These are phyloP conservation scores for Melanotaenia pygmaea DNA, from an alignment of 2,797 vertebrate genomes.

Conservation along the genomic window DNA sequence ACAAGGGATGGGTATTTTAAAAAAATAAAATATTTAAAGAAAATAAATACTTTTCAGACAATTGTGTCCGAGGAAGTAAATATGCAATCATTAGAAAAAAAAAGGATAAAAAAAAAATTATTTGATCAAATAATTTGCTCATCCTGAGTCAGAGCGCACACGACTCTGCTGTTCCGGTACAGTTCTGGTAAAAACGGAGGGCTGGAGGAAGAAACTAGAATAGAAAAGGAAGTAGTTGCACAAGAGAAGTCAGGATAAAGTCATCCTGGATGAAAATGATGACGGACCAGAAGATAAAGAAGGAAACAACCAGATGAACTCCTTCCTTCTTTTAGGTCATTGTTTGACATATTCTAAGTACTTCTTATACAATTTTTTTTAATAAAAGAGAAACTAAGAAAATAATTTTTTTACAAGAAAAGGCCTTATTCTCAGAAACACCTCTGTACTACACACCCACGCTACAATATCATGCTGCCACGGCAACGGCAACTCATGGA, in stretches of 20 bases:
- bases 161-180: neutral
- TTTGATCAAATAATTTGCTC: neutral
- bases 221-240: conserved; percentile 51
- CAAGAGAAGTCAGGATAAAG: conserved; percentile 38
- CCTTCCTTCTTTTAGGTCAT: neutral
- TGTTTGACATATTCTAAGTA: neutral
- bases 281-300: neutral
- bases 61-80: neutral
- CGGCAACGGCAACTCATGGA: neutral
- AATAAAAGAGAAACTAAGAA: conserved; percentile 14
- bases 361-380: neutral
- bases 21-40: too few relatives aligned
- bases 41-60: too few relatives aligned
- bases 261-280: neutral
- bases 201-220: conserved; percentile 14
- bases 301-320: neutral
- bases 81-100: neutral
- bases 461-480: conserved; percentile 18
- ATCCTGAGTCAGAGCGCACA: conserved; percentile 19
- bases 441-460: conserved; percentile 26
- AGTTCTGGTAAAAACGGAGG: conserved; percentile 40
- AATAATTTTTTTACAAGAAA: conserved; percentile 56
- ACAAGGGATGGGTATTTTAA: too few relatives aligned
- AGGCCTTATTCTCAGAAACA: conserved; percentile 57
- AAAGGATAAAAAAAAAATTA: neutral